Evolutionary conservation across 2,888 invertebrate species (phyloP).

Genomic region (Amblyjoppa fuscipennis): DNA sequence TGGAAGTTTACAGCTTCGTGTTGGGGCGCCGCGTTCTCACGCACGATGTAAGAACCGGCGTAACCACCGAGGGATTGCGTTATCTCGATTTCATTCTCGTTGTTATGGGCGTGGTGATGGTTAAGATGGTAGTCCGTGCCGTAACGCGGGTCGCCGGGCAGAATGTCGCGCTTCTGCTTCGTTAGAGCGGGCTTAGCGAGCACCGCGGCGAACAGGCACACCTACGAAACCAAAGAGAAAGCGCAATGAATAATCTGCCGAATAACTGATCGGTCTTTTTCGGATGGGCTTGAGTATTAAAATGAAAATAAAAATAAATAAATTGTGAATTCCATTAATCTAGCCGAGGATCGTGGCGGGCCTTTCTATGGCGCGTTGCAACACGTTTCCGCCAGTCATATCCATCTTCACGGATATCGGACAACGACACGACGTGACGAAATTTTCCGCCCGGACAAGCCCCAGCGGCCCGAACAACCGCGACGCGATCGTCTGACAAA

Average conservation of each 20-base stretch:
- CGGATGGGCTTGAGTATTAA: background rate
- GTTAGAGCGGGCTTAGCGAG: slow-evolving; percentile 72
- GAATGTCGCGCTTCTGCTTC: slow-evolving; percentile 76
- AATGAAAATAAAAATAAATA: too few species aligned
- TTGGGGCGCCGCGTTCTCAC: slow-evolving; percentile 24
- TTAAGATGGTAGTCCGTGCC: slow-evolving; percentile 82
- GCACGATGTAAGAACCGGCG: slow-evolving; percentile 48
- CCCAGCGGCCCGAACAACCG: background rate
- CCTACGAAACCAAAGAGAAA: slow-evolving; percentile 73
- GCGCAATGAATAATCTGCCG: background rate
- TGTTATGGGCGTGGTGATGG: slow-evolving; percentile 74
- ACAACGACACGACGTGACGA: background rate
- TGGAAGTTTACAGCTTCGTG: slow-evolving; percentile 17
- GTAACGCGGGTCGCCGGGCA: slow-evolving; percentile 82
- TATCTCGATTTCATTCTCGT: slow-evolving; percentile 70
- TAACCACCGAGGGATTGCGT: slow-evolving; percentile 65
- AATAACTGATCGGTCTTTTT: background rate
- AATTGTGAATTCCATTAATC: too few species aligned
- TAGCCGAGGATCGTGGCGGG: too few species aligned
- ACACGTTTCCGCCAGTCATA: too few species aligned
- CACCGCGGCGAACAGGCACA: slow-evolving; percentile 76
- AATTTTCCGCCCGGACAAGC: slow-evolving; percentile 14
- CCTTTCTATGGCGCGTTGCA: too few species aligned
- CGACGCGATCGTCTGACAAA: too few species aligned
- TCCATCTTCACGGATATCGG: slow-evolving; percentile 5